phyloP scores from a whole-genome alignment of 1,140 invertebrate genomes.

The Drosophila sp. region DNA sequence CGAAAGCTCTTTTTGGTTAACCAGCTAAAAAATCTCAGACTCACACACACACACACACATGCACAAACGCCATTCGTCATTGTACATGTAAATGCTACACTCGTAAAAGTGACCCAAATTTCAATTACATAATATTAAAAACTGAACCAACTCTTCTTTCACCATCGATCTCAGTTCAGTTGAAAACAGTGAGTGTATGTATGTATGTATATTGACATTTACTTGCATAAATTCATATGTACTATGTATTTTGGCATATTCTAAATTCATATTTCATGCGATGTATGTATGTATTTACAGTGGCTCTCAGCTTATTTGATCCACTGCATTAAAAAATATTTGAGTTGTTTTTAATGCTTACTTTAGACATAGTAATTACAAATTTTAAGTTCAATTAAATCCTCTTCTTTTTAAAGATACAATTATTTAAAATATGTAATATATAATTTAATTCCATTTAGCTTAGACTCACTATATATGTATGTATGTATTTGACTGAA shows the following conservation, averaged over 20 bases:
- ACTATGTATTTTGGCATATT: not conserved
- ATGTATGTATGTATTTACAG: slow-evolving; percentile 8
- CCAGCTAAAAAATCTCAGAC: slow-evolving; percentile 68
- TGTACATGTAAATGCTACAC: slow-evolving; percentile 77
- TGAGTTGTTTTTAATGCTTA: no score
- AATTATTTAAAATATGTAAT: no score
- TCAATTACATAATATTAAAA: slow-evolving; percentile 78
- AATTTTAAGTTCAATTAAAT: no score
- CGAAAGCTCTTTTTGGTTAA: slow-evolving; percentile 74
- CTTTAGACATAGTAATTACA: no score
- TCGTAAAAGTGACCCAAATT: slow-evolving; percentile 82
- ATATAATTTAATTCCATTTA: no score
- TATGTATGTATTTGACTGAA: slow-evolving; percentile 34
- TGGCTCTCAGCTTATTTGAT: no score
- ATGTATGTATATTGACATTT: no score
- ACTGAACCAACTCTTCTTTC: slow-evolving; percentile 49
- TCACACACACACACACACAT: slow-evolving; percentile 33
- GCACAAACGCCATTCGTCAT: slow-evolving; percentile 34
- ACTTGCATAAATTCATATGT: no score
- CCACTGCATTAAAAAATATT: no score
- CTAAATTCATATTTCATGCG: slow-evolving; percentile 23
- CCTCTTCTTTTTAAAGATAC: no score
- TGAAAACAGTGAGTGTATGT: slow-evolving; percentile 6
- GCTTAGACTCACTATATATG: not conserved
- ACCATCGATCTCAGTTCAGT: slow-evolving; percentile 22